These are phyloP conservation scores for Metaphire vulgaris DNA, from an alignment of 1,140 invertebrate species.

Conservation along the genomic window DNA sequence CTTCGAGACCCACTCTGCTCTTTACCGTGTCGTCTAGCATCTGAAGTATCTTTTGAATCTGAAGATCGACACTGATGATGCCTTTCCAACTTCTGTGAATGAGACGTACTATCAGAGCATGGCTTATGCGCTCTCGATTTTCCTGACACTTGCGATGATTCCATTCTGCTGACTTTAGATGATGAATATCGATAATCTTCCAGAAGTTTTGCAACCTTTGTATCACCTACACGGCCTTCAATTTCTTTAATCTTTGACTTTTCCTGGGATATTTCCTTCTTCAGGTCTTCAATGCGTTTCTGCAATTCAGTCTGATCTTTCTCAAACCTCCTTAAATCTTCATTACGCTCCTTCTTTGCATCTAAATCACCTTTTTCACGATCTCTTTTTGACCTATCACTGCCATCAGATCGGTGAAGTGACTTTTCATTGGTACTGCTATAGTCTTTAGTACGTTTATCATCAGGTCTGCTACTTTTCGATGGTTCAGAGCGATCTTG, in stretches of 20 bases:
- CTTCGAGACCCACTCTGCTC: too few species aligned
- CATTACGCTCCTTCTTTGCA: background rate
- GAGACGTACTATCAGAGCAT: too few species aligned
- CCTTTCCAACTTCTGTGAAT: too few species aligned
- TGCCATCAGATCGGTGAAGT: background rate
- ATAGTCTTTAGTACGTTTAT: background rate
- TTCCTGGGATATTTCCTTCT: background rate
- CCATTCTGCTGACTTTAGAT: too few species aligned
- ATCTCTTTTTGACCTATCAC: background rate
- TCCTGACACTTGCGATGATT: too few species aligned
- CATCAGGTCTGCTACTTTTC: background rate
- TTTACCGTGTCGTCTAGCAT: too few species aligned
- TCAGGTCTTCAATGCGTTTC: background rate
- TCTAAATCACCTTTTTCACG: background rate
- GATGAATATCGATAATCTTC: background rate
- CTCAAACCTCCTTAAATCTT: background rate
- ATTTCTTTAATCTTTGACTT: background rate
- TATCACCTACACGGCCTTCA: too few species aligned
- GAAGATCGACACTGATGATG: too few species aligned
- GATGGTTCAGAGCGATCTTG: too few species aligned
- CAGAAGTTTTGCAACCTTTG: too few species aligned
- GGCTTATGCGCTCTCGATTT: too few species aligned
- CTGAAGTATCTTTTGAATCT: too few species aligned
- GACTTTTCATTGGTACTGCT: background rate
- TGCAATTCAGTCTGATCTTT: background rate